Evolutionary conservation across 1,140 invertebrate species (phyloP).

Genomic region (Papilio machaon): DNA sequence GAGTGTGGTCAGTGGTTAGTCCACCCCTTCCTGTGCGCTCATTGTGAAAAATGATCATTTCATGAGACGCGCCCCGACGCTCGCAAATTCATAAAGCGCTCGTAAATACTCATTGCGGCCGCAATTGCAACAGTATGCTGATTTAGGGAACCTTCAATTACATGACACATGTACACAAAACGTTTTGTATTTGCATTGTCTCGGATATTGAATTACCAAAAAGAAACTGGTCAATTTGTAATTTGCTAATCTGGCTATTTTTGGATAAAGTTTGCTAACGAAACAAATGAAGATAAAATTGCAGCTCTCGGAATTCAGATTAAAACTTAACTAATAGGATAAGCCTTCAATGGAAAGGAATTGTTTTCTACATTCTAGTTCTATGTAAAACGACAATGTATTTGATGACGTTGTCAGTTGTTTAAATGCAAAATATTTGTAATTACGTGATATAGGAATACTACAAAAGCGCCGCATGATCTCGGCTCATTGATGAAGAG

Average conservation of each 20-base stretch:
- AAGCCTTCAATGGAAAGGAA: background rate
- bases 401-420: background rate
- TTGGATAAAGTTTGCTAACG: background rate
- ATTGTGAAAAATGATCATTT: slow-evolving; percentile 75
- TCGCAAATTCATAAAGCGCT: slow-evolving; percentile 73
- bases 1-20: slow-evolving; percentile 42
- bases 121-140: slow-evolving; percentile 47
- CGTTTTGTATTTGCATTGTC: background rate
- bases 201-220: background rate
- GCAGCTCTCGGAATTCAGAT: background rate
- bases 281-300: background rate
- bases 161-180: background rate
- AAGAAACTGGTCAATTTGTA: background rate
- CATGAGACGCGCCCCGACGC: slow-evolving; percentile 56
- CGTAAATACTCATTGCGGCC: slow-evolving; percentile 66
- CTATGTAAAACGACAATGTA: background rate
- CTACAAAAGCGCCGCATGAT: background rate
- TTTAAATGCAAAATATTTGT: slow-evolving; percentile 15
- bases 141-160: slow-evolving; percentile 33
- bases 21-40: slow-evolving; percentile 39
- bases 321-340: too few species aligned
- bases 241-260: background rate
- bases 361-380: background rate
- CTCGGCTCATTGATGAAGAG: slow-evolving; percentile 13
- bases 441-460: slow-evolving; percentile 13